phyloP scores from a whole-genome alignment of 2,888 invertebrate species.

The Acrobasis suavella region DNA sequence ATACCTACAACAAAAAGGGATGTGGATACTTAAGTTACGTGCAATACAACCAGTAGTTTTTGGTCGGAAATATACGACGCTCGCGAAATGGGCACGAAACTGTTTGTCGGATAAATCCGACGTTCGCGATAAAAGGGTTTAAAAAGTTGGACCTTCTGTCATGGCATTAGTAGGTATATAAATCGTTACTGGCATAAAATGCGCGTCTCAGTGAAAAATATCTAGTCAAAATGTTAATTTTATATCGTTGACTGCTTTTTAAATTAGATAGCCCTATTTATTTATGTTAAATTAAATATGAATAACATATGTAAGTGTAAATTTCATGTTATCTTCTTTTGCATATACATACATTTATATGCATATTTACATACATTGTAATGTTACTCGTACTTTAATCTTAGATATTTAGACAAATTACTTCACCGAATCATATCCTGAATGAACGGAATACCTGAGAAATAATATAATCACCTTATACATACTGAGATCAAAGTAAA shows the following conservation, averaged over 20 bases:
- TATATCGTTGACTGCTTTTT: conserved; percentile 29
- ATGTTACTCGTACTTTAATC: conserved; percentile 15
- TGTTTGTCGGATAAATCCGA: too few species aligned
- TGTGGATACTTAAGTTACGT: too few species aligned
- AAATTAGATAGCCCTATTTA: conserved; percentile 21
- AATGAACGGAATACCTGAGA: conserved; percentile 75
- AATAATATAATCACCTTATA: conserved; percentile 51
- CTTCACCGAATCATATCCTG: conserved; percentile 68
- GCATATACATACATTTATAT: conserved; percentile 18
- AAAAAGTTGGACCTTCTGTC: conserved; percentile 8
- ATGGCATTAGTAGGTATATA: conserved; percentile 1
- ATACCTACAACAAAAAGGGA: too few species aligned
- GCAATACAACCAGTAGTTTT: too few species aligned
- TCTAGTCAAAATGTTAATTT: conserved; percentile 38
- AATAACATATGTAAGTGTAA: conserved; percentile 19
- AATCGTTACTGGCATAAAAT: conserved; percentile 42
- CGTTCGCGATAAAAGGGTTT: too few species aligned
- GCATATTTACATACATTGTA: conserved; percentile 18
- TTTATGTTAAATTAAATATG: conserved; percentile 6
- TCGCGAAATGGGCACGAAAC: too few species aligned
- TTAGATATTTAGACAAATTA: conserved; percentile 26
- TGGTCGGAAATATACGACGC: too few species aligned
- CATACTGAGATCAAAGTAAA: conserved; percentile 49
- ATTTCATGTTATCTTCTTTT: conserved; percentile 28
- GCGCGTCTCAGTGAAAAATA: conserved; percentile 36